Conservation (phyloP, 2,888 invertebrate genomes). For the Polietes domitor region DNA sequence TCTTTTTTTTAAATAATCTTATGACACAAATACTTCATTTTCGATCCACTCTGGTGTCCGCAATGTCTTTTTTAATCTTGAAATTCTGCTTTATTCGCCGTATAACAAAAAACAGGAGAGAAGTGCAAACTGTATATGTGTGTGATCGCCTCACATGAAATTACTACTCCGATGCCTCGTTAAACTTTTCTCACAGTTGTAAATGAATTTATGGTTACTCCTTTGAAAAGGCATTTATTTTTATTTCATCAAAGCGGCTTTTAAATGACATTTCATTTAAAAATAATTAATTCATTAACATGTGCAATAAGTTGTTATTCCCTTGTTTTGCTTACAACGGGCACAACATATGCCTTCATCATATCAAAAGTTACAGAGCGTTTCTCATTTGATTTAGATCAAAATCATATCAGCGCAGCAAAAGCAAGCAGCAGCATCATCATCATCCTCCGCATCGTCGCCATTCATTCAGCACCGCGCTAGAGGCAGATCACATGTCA, state of each 20-base stretch:
- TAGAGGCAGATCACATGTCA: slow-evolving; percentile 56
- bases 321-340: neutral
- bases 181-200: too few species aligned
- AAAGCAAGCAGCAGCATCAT: neutral
- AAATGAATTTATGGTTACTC: too few species aligned
- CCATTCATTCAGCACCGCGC: neutral
- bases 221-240: too few species aligned
- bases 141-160: too few species aligned
- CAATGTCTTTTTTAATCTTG: too few species aligned
- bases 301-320: neutral
- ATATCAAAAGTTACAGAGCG: slow-evolving; percentile 2
- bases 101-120: too few species aligned
- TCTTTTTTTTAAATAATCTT: too few species aligned
- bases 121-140: too few species aligned
- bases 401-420: slow-evolving; percentile 6
- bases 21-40: too few species aligned
- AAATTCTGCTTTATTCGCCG: too few species aligned
- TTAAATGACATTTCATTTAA: neutral
- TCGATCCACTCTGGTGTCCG: too few species aligned
- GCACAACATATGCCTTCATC: neutral
- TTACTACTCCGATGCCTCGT: too few species aligned
- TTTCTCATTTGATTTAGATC: slow-evolving; percentile 24
- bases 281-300: slow-evolving; percentile 9
- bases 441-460: neutral
- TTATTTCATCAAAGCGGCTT: neutral